A percentile compares a stretch with the other conserved stretches of the same genome.
Conservation (phyloP, 2,113 vertebrate species). For the Geothlypis trichas region DNA sequence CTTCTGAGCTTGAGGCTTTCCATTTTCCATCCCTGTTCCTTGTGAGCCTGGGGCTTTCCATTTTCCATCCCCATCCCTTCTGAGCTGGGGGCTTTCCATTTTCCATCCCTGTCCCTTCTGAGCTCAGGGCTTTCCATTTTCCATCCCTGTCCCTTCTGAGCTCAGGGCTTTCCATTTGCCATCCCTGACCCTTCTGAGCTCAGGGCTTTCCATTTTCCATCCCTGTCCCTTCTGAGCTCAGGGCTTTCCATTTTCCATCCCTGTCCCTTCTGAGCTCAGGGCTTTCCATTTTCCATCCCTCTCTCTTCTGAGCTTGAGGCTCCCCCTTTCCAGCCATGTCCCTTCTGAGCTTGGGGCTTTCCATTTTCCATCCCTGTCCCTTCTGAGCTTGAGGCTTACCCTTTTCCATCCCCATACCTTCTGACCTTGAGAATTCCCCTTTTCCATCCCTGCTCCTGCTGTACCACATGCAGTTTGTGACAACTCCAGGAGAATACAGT, state of each 20-base stretch:
- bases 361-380: too few relatives aligned
- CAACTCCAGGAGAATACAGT: accelerated
- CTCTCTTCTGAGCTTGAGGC: background rate
- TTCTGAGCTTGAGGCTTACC: background rate
- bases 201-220: background rate
- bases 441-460: background rate
- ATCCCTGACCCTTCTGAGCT: background rate
- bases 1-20: background rate
- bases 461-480: accelerated
- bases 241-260: background rate
- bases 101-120: background rate
- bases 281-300: background rate
- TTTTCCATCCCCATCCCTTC: background rate
- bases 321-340: background rate
- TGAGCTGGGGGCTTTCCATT: background rate
- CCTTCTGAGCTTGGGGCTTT: background rate
- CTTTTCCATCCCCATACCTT: background rate
- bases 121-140: background rate
- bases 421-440: background rate
- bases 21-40: too few relatives aligned
- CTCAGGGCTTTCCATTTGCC: background rate
- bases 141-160: background rate
- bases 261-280: background rate
- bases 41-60: background rate
- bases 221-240: background rate